Base-by-base conservation (phyloP, 2,113 vertebrate species). In the Thamnaconus septentrionalis region DNA sequence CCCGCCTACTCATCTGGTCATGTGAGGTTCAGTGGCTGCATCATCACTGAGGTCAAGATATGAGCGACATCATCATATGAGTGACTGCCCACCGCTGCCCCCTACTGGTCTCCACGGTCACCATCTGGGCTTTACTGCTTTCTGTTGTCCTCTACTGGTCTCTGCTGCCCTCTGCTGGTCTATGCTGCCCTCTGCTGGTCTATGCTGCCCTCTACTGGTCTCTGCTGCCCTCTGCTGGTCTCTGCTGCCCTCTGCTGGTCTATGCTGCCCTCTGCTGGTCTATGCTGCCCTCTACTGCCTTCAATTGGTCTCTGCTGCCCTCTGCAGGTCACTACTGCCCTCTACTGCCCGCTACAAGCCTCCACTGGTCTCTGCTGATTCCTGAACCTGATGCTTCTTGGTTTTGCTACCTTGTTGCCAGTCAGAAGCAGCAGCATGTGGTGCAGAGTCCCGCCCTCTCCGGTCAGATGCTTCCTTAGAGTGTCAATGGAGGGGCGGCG, bases 401-500 rank as follows among this genome's bases (percentile, higher is more conserved):
- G 18, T 31, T 31, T 31, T 40, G 40, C 80, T 90, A 96, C 96
- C 94, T 95, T 95, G 68, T 90, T 84, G 9, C 93, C 93, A 0
- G 92, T 93, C 46, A 98, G 96, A 41, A 97, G 92, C 69, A 94
- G 85, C 3, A 93, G 85, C 10, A 96, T 92, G 56, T 95, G 93
- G 62, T 95, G 92, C 76, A 95, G 91, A 68, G 95, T 94, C 66
- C 93, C 93, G 0, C 94, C 94, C 0, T 96, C 93, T 41, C 81
- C 90, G 39, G 89, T 82, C 3, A 98, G 90, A 62, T 97, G 94
- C 46, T 94, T 96, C 87, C 91, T 95, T 64, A 97, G 90, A 41
- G 92, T 93, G 68, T 89, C 80, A 7, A 93, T 92, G 0, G 94
- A 96, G 4, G 94, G 93, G 76, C 69, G 57, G 78, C 82, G 0